Percentiles rank a stretch among this genome's conserved stretches.
Conservation (phyloP, 2,888 invertebrate species). For the Halictus quadricinctus region DNA sequence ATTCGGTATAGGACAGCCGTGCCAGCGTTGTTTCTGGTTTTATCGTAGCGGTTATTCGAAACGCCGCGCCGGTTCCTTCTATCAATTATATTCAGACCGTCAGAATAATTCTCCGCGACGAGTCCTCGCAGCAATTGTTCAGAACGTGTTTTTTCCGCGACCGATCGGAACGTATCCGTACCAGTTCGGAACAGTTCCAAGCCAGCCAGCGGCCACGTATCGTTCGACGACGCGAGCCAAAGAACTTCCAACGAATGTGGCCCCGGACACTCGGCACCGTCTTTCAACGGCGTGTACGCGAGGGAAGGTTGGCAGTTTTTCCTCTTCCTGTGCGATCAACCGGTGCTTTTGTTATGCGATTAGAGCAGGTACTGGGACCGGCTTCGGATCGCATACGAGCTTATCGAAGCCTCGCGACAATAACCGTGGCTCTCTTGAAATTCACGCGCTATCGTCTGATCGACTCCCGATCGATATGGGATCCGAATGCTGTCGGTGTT, state of each 20-base stretch:
- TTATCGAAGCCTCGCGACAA: background rate
- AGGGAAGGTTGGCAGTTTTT: constrained; percentile 46
- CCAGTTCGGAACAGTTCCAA: background rate
- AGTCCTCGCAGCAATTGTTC: background rate
- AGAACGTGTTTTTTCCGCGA: background rate
- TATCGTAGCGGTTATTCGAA: background rate
- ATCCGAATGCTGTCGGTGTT: constrained; percentile 9
- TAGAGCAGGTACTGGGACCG: background rate
- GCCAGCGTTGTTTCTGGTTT: background rate
- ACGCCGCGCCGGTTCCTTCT: background rate
- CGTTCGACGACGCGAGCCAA: constrained; percentile 43
- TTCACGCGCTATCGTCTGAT: background rate
- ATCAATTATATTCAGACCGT: background rate
- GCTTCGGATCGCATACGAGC: constrained; percentile 28
- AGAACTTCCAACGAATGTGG: constrained; percentile 43
- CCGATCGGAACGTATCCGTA: background rate
- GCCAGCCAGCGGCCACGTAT: background rate
- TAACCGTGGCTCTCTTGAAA: background rate
- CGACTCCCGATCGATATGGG: background rate
- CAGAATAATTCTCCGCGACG: background rate
- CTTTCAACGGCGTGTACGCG: constrained; percentile 21
- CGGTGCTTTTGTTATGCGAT: constrained; percentile 42
- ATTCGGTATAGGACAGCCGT: background rate
- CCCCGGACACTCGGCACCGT: constrained; percentile 10
- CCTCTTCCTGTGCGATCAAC: constrained; percentile 44